Evolutionary conservation across 2,888 invertebrate species (phyloP), one percentile per base, ranked within the genome.

Genomic region (Drosophila anomelani): DNA sequence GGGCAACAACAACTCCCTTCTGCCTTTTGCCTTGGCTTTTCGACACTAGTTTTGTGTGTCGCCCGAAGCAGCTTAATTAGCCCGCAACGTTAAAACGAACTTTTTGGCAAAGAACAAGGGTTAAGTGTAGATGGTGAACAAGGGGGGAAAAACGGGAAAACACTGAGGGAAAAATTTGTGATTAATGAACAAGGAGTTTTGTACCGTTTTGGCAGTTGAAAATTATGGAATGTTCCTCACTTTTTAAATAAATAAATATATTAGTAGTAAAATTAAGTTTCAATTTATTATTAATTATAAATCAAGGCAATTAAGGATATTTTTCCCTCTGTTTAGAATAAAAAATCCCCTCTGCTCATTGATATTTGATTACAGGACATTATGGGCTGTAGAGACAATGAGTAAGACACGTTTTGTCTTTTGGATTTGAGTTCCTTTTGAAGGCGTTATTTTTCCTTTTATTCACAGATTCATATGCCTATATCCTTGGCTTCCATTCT

Each of bases 341-440:
- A 26, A 53, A 43, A 23, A 29, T 36, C 26, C 29, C 41, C 36
- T 68, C 60, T 71, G 78, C 78, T 43, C 83, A 85, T 83, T 85
- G 83, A 81, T 85, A 83, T 83, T 83, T 83, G 83, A 83, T 83
- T 85, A 81, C 79, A 51, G 43, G 32, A 60, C 60, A 10, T 17
- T 34, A 8, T 20, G 34, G 41, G 34, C 47, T 49, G 32, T 41
- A 26, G 60, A 71, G 74, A 82, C 82, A 82, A 85, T 82, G 85
- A 75, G 73, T n/a, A 26, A 51, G 41, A 46, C 46, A n/a, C 56
- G 34, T 61, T 38, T 32, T 20, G 20, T 34, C 34, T 23, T 23
- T 51, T 51, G 23, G 54, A 56, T 57, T 36, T 56, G 29, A 53
- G 41, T 44, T 15, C 17, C 54, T 46, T 49, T 58, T 54, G 26